These are phyloP conservation scores for Meandrina meandrites DNA, from an alignment of 92 coral and sea anemone genomes.

Conservation along the genomic window DNA sequence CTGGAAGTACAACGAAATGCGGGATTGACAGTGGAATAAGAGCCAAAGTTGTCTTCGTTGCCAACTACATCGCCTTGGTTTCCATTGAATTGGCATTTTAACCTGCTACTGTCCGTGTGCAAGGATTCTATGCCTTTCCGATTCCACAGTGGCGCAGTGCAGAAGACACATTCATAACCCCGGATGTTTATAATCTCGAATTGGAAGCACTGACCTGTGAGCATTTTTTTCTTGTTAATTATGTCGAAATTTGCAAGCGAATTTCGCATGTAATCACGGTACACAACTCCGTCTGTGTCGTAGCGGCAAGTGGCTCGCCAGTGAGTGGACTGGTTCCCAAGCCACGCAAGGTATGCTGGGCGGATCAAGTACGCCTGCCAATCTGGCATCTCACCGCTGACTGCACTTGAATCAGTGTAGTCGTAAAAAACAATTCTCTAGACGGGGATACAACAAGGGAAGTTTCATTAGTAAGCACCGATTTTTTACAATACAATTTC, in stretches of 20 bases:
- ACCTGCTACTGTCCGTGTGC: not conserved
- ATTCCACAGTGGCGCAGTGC: slow-evolving; percentile 4
- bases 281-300: slow-evolving; percentile 49
- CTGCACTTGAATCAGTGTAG: slow-evolving; percentile 1
- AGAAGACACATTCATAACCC: slow-evolving; percentile 2
- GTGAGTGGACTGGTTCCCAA: slow-evolving; percentile 26
- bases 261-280: slow-evolving; percentile 40
- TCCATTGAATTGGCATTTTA: not conserved
- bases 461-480: not conserved
- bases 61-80: not conserved
- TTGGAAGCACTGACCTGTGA: not conserved
- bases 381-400: slow-evolving; percentile 15
- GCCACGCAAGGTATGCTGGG: slow-evolving; percentile 16
- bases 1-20: slow-evolving; percentile 4
- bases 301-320: slow-evolving; percentile 55
- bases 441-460: not conserved
- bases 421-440: not conserved
- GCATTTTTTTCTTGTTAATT: not conserved
- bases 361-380: slow-evolving; percentile 27
- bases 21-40: not conserved
- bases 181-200: slow-evolving; percentile 35
- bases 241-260: slow-evolving; percentile 8
- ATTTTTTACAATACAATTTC: not conserved
- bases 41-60: slow-evolving; percentile 13
- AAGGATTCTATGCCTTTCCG: not conserved